Conservation (phyloP, 2,888 invertebrate genomes). For the Callinectes sapidus region DNA sequence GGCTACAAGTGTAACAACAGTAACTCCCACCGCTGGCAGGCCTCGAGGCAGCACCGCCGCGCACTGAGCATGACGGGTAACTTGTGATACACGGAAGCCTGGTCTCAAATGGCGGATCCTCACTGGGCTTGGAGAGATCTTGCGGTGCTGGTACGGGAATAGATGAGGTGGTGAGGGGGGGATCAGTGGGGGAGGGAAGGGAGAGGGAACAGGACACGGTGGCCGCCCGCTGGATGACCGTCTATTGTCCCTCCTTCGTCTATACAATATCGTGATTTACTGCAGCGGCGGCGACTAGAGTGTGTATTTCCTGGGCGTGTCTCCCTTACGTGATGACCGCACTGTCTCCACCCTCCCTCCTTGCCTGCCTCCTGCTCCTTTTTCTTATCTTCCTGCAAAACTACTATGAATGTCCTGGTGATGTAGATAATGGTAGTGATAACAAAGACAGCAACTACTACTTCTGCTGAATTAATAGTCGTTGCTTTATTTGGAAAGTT, state of each 20-base stretch:
- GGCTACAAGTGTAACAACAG: background rate
- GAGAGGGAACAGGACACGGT: background rate
- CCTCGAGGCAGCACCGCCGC: background rate
- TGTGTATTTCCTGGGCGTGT: constrained; percentile 17
- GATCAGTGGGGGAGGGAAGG: background rate
- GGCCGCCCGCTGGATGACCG: background rate
- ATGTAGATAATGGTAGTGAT: background rate
- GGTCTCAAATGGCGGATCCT: background rate
- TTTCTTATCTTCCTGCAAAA: background rate
- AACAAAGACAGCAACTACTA: background rate
- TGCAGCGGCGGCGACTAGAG: background rate
- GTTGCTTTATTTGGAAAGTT: background rate
- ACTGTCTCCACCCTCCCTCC: background rate
- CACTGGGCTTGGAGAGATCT: background rate
- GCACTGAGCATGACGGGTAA: background rate
- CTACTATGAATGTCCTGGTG: background rate
- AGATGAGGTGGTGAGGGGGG: background rate
- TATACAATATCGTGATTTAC: background rate
- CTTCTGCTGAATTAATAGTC: background rate
- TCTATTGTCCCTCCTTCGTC: background rate
- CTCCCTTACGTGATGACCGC: background rate
- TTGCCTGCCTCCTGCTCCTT: background rate
- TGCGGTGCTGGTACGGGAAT: background rate
- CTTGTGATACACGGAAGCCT: background rate
- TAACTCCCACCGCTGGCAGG: background rate